These are phyloP conservation scores for Malacoraja senta DNA, from an alignment of 2,797 vertebrate genomes.

Conservation along the genomic window DNA sequence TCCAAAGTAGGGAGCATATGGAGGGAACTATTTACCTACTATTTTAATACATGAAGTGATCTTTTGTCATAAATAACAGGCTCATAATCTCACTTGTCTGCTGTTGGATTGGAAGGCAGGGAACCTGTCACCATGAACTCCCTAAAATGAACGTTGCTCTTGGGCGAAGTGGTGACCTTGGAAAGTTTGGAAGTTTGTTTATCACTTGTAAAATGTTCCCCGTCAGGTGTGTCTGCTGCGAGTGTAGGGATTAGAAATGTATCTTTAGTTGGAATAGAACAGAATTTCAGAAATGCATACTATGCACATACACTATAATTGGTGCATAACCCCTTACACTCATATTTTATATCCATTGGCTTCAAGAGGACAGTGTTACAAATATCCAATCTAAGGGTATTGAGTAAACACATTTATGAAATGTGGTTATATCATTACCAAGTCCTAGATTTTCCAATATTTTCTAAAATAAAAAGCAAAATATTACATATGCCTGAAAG, in stretches of 20 bases:
- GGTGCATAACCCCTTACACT: too few relatives aligned
- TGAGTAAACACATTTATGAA: background rate
- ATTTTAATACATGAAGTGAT: background rate
- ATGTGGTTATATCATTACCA: background rate
- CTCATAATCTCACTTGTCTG: background rate
- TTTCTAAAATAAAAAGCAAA: too few relatives aligned
- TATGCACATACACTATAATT: too few relatives aligned
- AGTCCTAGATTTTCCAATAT: background rate
- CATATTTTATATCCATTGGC: background rate
- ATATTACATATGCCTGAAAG: too few relatives aligned
- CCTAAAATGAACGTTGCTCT: background rate
- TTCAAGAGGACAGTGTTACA: background rate
- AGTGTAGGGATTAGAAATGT: too few relatives aligned
- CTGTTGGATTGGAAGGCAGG: background rate
- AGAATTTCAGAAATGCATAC: too few relatives aligned
- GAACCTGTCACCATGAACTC: background rate
- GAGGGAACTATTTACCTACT: background rate
- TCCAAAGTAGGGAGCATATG: background rate
- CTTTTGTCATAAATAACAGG: background rate
- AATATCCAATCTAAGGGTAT: background rate
- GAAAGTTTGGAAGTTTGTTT: background rate
- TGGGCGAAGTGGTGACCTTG: background rate
- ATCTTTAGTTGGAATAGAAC: too few relatives aligned
- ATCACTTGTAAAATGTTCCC: background rate
- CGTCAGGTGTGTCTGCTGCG: background rate